A percentile compares a stretch with the other conserved stretches of the same genome.
Conservation (phyloP, 2,888 invertebrate species). For the Drosophila tripunctata region DNA sequence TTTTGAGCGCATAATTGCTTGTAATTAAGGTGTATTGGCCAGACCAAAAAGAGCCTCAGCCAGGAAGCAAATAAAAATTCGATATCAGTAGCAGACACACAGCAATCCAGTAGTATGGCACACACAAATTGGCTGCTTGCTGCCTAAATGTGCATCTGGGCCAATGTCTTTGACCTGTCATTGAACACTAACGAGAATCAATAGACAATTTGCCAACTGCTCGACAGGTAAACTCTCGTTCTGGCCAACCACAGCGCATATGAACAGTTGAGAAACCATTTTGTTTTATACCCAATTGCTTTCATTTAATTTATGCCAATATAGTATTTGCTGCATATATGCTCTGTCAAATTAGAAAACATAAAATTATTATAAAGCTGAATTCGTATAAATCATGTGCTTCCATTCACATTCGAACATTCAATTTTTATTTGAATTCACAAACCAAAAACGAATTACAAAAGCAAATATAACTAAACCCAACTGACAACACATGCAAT, state of each 20-base stretch:
- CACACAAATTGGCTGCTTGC: slow-evolving; percentile 51
- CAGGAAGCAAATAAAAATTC: slow-evolving; percentile 61
- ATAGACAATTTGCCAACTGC: slow-evolving; percentile 61
- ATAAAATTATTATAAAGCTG: no score
- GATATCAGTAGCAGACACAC: slow-evolving; percentile 51
- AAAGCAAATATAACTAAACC: no score
- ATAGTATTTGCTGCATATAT: no score
- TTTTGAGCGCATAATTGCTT: slow-evolving; percentile 78
- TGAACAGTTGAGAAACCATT: not conserved
- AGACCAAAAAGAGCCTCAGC: not conserved
- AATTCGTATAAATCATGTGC: no score
- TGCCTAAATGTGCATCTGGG: slow-evolving; percentile 44
- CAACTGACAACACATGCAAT: no score
- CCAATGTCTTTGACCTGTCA: slow-evolving; percentile 70
- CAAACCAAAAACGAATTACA: no score
- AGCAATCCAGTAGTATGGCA: slow-evolving; percentile 7
- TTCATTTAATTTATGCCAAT: not conserved
- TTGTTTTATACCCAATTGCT: slow-evolving; percentile 4
- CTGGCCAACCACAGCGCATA: slow-evolving; percentile 2
- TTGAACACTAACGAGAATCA: slow-evolving; percentile 44
- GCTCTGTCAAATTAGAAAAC: no score
- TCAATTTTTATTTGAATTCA: no score
- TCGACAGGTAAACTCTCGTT: slow-evolving; percentile 25
- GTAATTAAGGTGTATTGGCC: slow-evolving; percentile 76
- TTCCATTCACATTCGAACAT: no score